These are phyloP conservation scores for Laterallus jamaicensis DNA, from an alignment of 2,113 vertebrate species.

Conservation along the genomic window DNA sequence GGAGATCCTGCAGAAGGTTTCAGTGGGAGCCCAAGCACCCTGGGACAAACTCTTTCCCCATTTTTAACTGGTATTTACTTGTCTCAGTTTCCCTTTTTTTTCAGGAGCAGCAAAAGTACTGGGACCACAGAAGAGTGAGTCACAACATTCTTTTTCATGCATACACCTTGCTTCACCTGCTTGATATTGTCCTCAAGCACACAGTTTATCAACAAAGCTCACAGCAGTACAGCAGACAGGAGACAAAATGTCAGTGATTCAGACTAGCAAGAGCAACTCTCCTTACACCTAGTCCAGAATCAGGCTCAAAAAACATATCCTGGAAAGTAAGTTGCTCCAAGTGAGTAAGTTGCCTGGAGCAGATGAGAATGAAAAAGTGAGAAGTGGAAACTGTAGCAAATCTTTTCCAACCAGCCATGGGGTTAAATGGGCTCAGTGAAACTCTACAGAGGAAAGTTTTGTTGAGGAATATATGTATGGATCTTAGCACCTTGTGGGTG, in stretches of 20 bases:
- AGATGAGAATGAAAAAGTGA: not conserved
- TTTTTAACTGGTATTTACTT: not conserved
- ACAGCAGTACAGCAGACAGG: not conserved
- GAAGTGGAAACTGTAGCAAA: not conserved
- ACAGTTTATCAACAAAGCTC: not conserved
- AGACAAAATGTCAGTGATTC: not conserved
- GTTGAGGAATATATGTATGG: not conserved
- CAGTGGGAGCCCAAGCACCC: not conserved
- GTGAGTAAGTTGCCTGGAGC: not conserved
- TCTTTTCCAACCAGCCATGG: not conserved
- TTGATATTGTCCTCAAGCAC: not conserved
- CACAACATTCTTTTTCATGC: not conserved
- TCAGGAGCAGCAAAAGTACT: not conserved
- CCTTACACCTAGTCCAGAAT: not conserved
- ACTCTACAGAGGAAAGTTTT: not conserved
- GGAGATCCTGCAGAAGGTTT: conserved; percentile 12
- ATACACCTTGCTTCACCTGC: not conserved
- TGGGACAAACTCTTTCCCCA: not conserved
- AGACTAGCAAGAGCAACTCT: not conserved
- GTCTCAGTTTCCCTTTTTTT: not conserved
- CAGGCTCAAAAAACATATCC: not conserved
- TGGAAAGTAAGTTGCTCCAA: not conserved
- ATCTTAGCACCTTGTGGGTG: not conserved
- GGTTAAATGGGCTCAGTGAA: not conserved
- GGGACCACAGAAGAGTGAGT: not conserved